Evolutionary conservation across 2,797 vertebrate genomes (phyloP), one percentile per base, ranked within the genome.

Genomic region (Cynodonichthys magdalenae): DNA sequence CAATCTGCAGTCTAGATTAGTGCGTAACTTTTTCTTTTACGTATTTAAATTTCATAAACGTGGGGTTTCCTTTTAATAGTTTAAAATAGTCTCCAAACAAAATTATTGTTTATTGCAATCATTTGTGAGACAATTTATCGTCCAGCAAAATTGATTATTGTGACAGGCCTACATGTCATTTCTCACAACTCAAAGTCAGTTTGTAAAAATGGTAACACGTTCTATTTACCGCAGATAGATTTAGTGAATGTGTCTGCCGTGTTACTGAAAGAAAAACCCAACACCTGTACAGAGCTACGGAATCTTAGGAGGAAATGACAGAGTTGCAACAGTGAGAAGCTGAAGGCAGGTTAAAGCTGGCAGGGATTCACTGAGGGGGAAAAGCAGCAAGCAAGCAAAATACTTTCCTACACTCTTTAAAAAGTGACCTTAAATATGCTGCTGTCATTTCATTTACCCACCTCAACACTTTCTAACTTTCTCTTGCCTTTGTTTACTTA

Each of bases 401-500:
- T 41, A 54, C 24, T 50, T 19, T 34, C 28, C 6, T 3, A 63
- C 68, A 57, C 42, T 15, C 57, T 18, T 56, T 31, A 6, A 58
- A 20, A 24, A 24, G 17, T 58, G 12, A 20, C 15, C 6, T 31
- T n/a, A 45, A 66, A 44, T 44, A 42, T 60, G 50, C 15, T 62
- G 7, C 24, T 18, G 27, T 59, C 9, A 46, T 49, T 51, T 7
- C 34, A 28, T 36, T 1, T 20, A 19, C 66, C 39, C 10, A 45
- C 7, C 36, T 48, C 2, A 69, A 51, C 3, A 53, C 6, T 45
- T 53, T 27, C 0, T 6, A 4, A 3, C 44, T 41, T 5, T 47
- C 49, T 61, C 28, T 87, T 90, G 87, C 84, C 85, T 90, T 91
- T 92, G 63, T 77, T 83, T 55, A 85, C 87, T 86, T 90, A 88